Conservation (phyloP, 2,888 invertebrate genomes). For the Ashinkailepas kermadecensis region DNA sequence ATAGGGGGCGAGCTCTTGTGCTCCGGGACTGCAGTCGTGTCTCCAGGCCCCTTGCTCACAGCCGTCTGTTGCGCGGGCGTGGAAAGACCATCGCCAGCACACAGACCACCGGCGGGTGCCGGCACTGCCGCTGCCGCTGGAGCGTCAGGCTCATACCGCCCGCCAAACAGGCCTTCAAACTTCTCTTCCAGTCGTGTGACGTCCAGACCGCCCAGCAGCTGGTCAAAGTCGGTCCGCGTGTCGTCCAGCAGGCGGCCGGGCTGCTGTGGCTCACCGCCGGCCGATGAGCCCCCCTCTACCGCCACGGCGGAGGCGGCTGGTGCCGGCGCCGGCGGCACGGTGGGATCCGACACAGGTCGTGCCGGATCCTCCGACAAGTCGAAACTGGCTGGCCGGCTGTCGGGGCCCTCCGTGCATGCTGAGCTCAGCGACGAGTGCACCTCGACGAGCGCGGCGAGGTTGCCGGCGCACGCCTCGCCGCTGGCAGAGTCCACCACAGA, state of each 20-base stretch:
- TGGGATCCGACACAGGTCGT: too few relatives aligned
- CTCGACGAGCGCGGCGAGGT: constrained; percentile 13
- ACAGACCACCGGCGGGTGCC: neutral
- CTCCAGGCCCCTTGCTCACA: too few relatives aligned
- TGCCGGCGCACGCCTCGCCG: constrained; percentile 27
- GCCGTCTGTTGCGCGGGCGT: too few relatives aligned
- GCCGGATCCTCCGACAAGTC: constrained; percentile 25
- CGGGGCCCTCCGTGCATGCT: constrained; percentile 30
- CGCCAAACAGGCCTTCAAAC: neutral
- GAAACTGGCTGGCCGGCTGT: constrained; percentile 29
- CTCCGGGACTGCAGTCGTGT: too few relatives aligned
- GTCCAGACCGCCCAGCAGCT: neutral
- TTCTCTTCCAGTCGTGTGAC: neutral
- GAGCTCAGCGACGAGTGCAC: constrained; percentile 29
- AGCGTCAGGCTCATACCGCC: neutral
- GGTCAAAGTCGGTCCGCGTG: constrained; percentile 25
- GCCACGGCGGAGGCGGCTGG: constrained; percentile 20
- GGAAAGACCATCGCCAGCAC: neutral
- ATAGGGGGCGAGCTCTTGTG: too few relatives aligned
- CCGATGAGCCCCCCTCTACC: too few relatives aligned
- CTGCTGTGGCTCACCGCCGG: neutral
- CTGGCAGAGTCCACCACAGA: constrained; percentile 29
- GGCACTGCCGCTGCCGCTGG: neutral
- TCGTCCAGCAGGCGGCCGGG: constrained; percentile 27
- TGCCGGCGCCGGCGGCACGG: constrained; percentile 23